phyloP scores from a whole-genome alignment of 2,888 invertebrate species.

The Andrena haemorrhoa region DNA sequence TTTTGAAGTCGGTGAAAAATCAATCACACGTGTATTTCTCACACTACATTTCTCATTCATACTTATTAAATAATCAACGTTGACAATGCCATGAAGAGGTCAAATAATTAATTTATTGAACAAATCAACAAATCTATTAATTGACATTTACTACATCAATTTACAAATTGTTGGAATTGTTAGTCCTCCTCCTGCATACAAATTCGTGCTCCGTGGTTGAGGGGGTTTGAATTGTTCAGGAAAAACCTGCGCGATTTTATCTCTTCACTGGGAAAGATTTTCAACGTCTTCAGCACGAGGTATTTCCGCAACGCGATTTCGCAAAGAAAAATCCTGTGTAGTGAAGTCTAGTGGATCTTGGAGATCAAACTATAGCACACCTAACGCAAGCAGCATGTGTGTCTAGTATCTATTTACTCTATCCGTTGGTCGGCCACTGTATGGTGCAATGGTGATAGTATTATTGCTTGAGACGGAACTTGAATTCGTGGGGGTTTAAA shows the following conservation, averaged over 20 bases:
- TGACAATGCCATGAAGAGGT: not conserved
- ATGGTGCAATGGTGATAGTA: too few species aligned
- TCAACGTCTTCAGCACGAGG: not conserved
- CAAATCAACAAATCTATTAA: not conserved
- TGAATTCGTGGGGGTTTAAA: too few species aligned
- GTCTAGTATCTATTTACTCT: too few species aligned
- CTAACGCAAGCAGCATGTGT: too few species aligned
- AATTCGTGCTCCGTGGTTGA: not conserved
- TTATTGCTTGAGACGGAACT: too few species aligned
- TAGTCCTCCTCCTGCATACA: not conserved
- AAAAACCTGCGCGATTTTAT: not conserved
- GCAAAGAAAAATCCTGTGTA: not conserved
- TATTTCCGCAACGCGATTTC: not conserved
- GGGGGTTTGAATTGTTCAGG: not conserved
- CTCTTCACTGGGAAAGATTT: not conserved
- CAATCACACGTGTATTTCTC: not conserved
- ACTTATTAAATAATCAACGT: not conserved
- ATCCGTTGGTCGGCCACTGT: too few species aligned
- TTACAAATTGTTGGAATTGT: not conserved
- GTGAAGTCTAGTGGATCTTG: too few species aligned
- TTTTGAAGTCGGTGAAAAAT: too few species aligned
- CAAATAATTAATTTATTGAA: not conserved
- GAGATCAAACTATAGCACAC: too few species aligned
- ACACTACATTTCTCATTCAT: not conserved
- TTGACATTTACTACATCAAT: not conserved